Evolutionary conservation across 1,140 invertebrate species (phyloP).

Genomic region (Teleopsis dalmanni): DNA sequence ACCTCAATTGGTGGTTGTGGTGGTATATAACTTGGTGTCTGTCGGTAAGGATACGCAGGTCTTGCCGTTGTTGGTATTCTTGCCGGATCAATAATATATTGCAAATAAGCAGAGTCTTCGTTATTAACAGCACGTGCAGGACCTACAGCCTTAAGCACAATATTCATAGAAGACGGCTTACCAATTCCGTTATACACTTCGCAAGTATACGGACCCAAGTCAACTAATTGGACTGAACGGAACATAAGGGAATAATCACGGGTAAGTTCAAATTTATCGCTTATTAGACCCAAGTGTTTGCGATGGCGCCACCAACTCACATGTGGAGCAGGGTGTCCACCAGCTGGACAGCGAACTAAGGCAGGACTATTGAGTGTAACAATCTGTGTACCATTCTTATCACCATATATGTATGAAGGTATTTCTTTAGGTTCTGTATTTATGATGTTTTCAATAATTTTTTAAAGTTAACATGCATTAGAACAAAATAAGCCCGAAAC

Average conservation of each 20-base stretch:
- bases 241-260: conserved; percentile 68
- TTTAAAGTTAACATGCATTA: conserved; percentile 11
- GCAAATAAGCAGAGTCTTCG: conserved; percentile 48
- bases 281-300: conserved; percentile 60
- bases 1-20: conserved; percentile 19
- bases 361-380: conserved; percentile 64
- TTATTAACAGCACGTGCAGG: conserved; percentile 48
- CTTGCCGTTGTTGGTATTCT: conserved; percentile 29
- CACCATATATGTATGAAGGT: conserved; percentile 49
- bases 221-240: conserved; percentile 58
- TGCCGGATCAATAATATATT: conserved; percentile 51
- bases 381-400: conserved; percentile 53
- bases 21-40: conserved; percentile 26
- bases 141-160: conserved; percentile 62
- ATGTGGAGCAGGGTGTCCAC: conserved; percentile 70
- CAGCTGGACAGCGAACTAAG: conserved; percentile 69
- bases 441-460: conserved; percentile 2
- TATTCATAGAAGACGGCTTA: conserved; percentile 64
- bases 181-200: conserved; percentile 79
- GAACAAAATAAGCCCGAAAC: conserved; percentile 5
- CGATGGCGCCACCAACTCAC: conserved; percentile 84
- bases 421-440: conserved; percentile 48
- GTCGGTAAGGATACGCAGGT: conserved; percentile 46
- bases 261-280: conserved; percentile 63
- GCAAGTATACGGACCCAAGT: conserved; percentile 76